These are phyloP conservation scores for Anomalospiza imberbis DNA, from an alignment of 2,797 vertebrate species.

Conservation along the genomic window DNA sequence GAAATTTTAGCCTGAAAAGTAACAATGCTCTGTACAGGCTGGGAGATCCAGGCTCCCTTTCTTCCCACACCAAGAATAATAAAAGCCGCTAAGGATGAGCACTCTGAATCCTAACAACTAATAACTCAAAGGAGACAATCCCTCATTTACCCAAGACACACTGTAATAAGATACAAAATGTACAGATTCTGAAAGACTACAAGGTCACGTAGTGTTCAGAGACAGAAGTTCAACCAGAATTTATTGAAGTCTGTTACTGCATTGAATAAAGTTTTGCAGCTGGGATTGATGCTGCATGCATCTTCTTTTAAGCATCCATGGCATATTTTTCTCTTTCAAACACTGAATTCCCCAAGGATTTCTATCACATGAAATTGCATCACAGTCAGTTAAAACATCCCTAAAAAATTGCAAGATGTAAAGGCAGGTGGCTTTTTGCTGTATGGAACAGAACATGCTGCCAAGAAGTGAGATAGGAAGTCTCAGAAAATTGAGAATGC, in stretches of 20 bases:
- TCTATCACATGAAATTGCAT: background rate
- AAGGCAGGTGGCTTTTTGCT: background rate
- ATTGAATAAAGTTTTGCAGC: background rate
- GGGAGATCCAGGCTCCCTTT: background rate
- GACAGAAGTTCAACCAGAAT: background rate
- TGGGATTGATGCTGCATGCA: background rate
- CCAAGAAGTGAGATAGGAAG: background rate
- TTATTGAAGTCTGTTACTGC: background rate
- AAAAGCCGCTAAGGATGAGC: background rate
- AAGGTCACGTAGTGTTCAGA: rapidly evolving
- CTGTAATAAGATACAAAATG: background rate
- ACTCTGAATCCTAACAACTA: background rate
- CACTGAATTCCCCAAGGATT: background rate
- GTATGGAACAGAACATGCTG: background rate
- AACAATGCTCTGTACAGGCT: background rate
- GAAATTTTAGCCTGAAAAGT: background rate
- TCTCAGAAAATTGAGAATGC: background rate
- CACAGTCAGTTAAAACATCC: background rate
- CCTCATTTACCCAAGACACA: background rate
- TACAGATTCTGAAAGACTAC: background rate
- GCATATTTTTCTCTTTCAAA: background rate
- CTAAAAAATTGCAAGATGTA: background rate
- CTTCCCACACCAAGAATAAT: background rate
- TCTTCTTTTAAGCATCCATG: background rate
- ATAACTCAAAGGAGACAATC: background rate